Base-by-base conservation (phyloP, 1,140 invertebrate genomes). In the Halesus radiatus region DNA sequence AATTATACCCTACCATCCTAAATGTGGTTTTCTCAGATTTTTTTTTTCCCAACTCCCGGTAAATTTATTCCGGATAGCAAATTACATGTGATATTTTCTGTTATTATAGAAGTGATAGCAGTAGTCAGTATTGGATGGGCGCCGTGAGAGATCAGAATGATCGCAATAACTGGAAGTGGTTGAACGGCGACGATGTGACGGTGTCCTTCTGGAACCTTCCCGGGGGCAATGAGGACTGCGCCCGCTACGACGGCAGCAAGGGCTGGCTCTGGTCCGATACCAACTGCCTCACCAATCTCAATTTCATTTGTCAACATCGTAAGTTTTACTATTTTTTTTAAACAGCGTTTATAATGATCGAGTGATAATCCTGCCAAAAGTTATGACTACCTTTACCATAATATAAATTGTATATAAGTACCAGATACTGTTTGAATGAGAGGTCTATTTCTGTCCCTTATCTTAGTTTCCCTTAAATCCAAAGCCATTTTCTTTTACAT, bases 231-330 rank as follows among this genome's bases (percentile, higher is more conserved):
- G 95, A 96, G 72, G 95, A 96, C 83, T 98, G 97, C 85, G 96
- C 96, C 3, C 88, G 96, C 53, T 98, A 97, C 86, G 97, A 98
- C 86, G 97, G 97, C 78, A 95, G 95, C 84, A 96, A 96, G 87
- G 96, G 97, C 13, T 98, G 96, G 96, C 92, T 98, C 0, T 98
- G 97, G 97, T 96, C 95, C 1, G 96, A 97, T 85, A 98, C 96
- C 15, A 95, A 97, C 86, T 98, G 97, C 87, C 93, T 94, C 77
- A 92, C 94, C 5, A 92, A 93, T 80, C 89, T 98, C 23, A 97
- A 98, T 89, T 98, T 95, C 87, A 98, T 98, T 80, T 98, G 97
- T 85, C 97, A 98, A 89, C 96, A 98, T 88, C 95, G 96, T 97
- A 90, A 95, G 95, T 94, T 22, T 29, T 32, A 32, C 32, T 32